Percentiles rank a stretch among this genome's conserved stretches.
These are phyloP conservation scores for Coregonus ussuriensis DNA, from an alignment of 2,797 vertebrate genomes.

Conservation along the genomic window DNA sequence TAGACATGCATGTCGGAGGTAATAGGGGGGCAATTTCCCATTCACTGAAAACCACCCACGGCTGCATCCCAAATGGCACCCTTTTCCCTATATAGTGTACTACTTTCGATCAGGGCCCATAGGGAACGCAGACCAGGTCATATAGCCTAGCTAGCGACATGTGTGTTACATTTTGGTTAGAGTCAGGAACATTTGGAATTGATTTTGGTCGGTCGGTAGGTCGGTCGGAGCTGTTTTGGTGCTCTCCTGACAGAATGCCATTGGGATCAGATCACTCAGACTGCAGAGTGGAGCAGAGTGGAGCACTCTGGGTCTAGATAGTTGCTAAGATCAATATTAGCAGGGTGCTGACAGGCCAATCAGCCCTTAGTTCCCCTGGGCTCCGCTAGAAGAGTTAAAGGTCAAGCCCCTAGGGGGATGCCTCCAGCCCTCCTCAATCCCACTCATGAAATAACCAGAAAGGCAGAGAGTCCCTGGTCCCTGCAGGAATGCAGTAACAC, in stretches of 20 bases:
- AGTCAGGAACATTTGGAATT: background rate
- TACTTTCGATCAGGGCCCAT: background rate
- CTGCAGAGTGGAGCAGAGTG: background rate
- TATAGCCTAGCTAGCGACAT: background rate
- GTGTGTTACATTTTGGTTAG: background rate
- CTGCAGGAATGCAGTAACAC: background rate
- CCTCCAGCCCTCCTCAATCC: background rate
- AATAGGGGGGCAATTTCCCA: background rate
- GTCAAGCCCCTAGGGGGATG: background rate
- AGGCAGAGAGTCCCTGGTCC: background rate
- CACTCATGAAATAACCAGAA: conserved; percentile 20
- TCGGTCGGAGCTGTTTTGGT: background rate
- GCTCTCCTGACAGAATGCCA: background rate
- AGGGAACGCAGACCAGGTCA: background rate
- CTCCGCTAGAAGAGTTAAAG: background rate
- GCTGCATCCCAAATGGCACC: background rate
- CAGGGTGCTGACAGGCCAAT: background rate
- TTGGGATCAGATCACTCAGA: conserved; percentile 3
- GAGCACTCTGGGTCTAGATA: background rate
- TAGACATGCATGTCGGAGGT: background rate
- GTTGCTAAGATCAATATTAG: background rate
- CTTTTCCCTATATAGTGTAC: background rate
- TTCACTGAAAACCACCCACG: background rate
- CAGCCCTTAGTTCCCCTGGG: background rate
- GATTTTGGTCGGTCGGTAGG: background rate